A percentile compares a stretch with the other conserved stretches of the same genome.
Evolutionary conservation across 2,888 invertebrate species (phyloP).

Genomic region (Dioctria linearis): DNA sequence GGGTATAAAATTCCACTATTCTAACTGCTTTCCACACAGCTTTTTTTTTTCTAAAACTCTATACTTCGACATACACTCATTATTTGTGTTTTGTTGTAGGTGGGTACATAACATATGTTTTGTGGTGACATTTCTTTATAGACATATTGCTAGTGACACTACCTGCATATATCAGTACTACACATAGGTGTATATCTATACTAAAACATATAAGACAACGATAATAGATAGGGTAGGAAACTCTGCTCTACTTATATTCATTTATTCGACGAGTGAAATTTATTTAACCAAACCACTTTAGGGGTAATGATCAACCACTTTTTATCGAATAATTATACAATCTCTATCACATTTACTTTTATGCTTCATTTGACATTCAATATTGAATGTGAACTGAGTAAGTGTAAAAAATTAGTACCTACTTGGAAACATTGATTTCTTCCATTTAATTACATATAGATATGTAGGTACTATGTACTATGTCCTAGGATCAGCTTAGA

Average conservation of each 20-base stretch:
- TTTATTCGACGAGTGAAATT: constrained; percentile 16
- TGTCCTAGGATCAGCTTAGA: no score
- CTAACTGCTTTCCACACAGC: background rate
- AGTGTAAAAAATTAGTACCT: no score
- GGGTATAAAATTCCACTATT: constrained; percentile 19
- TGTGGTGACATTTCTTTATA: constrained; percentile 34
- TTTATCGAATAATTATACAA: constrained; percentile 4
- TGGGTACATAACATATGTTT: constrained; percentile 5
- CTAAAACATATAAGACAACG: constrained; percentile 9
- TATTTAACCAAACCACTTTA: constrained; percentile 42
- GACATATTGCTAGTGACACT: background rate
- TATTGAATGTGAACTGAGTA: background rate
- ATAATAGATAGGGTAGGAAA: background rate
- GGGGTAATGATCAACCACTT: constrained; percentile 17
- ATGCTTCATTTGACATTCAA: background rate
- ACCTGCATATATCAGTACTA: background rate
- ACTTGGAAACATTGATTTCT: no score
- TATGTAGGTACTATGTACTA: no score
- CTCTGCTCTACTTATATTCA: background rate
- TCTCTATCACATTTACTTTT: constrained; percentile 4
- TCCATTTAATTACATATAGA: no score
- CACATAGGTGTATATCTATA: background rate
- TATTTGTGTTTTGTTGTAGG: background rate
- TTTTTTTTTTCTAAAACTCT: background rate
- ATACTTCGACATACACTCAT: background rate